Base-by-base conservation (phyloP, 2,113 vertebrate species). In the Eurystomus gularis region DNA sequence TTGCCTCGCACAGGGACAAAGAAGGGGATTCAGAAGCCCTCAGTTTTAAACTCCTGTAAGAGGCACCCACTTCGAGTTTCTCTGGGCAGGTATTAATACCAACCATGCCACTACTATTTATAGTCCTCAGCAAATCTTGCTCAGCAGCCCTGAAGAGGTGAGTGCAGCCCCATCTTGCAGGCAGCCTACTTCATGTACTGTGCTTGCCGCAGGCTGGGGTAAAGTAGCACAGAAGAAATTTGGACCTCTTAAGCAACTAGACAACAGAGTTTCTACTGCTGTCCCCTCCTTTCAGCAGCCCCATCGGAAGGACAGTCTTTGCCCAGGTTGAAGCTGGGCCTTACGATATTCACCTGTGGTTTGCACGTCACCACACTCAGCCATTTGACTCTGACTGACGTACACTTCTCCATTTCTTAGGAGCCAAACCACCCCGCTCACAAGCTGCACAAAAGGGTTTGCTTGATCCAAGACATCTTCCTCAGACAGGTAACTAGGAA, bases 401-500 rank as follows among this genome's bases (percentile, higher is more conserved):
- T 99, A 99, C 79, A 99, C 73, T 28, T 98, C 89, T 17, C 99
- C 98, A 4, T 98, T 95, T 60, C 99, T 98, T 31, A 99, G 96
- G 42, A 99, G 98, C 99, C 99, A 99, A 48, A 99, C 98, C 7
- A 99, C 99, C 3, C 99, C 99, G 0, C 99, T 99, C 92, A 99
- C 96, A 29, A 99, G 98, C 98, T 99, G 99, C 84, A 99, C 98
- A 69, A 99, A 99, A 0, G 99, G 99, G 90, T 99, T 99, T 39
- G 96, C 96, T 28, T 97, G 44, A 60, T 99, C 98, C 96, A 98
- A 77, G 17, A 99, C 98, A 2, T 99, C 99, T 4, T 99, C 98
- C 94, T 99, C 98, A 3, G 99, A 99, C 52, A 99, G 97, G 97
- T 99, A 99, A 42, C 99, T 99, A 93, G 83, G 72, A 88, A 69